phyloP scores from a whole-genome alignment of 2,797 vertebrate species.

The Crax fasciolata region DNA sequence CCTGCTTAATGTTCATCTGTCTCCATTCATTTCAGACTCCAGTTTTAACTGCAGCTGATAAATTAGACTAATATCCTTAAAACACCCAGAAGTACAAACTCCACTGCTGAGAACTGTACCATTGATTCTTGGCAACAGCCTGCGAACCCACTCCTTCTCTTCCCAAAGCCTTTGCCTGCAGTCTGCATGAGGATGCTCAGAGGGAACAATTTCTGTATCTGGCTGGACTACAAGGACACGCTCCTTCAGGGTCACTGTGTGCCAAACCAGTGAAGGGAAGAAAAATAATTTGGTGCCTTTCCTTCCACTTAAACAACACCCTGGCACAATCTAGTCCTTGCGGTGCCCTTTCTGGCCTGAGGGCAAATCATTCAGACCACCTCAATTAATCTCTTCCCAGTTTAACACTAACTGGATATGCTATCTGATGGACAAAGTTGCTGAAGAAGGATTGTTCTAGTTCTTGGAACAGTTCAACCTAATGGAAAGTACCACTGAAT shows the following conservation, averaged over 20 bases:
- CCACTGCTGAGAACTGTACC: not conserved
- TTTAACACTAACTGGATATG: not conserved
- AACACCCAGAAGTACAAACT: not conserved
- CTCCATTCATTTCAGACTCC: not conserved
- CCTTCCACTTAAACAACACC: not conserved
- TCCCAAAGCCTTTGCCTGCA: not conserved
- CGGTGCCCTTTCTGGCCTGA: not conserved
- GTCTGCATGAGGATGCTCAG: not conserved
- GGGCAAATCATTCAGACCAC: not conserved
- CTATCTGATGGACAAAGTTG: not conserved
- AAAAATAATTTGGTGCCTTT: conserved; percentile 14
- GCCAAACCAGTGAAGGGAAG: conserved; percentile 8
- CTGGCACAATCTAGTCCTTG: not conserved
- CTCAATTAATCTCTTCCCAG: conserved; percentile 15
- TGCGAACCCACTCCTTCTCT: not conserved
- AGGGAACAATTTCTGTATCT: not conserved
- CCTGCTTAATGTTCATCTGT: not conserved
- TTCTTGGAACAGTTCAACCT: not conserved
- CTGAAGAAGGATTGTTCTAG: not conserved
- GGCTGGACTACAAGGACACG: not conserved
- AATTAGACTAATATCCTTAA: not conserved
- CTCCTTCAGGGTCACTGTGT: not conserved
- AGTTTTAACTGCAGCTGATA: not conserved
- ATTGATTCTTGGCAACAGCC: not conserved
- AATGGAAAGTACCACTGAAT: not conserved